Percentiles rank a stretch among this genome's conserved stretches.
These are phyloP conservation scores for Intellagama lesueurii DNA, from an alignment of 2,797 vertebrate genomes.

Conservation along the genomic window DNA sequence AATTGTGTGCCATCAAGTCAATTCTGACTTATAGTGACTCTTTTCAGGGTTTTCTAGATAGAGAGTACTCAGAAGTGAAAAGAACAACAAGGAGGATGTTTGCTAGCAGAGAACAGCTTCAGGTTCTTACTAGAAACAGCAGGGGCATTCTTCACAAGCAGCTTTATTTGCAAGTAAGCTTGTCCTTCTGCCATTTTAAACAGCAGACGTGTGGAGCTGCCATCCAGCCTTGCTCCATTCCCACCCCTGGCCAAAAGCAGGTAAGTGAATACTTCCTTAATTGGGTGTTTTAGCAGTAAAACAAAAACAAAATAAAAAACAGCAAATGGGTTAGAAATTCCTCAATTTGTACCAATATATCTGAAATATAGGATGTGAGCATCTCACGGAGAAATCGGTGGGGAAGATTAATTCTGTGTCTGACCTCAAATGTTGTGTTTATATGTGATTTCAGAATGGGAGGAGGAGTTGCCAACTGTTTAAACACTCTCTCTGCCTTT, in stretches of 20 bases:
- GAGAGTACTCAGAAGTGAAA: no score
- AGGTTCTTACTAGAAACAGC: slow-evolving; percentile 13
- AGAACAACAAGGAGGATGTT: neutral
- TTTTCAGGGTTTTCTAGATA: no score
- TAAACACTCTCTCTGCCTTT: neutral
- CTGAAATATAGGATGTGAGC: neutral
- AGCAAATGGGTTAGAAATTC: neutral
- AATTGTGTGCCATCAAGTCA: no score
- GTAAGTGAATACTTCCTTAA: neutral
- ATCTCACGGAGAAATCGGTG: neutral
- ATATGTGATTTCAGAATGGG: neutral
- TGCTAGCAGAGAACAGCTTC: slow-evolving; percentile 9
- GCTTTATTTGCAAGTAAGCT: neutral
- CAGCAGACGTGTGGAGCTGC: neutral
- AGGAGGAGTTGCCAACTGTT: neutral
- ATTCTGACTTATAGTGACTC: no score
- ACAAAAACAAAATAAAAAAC: neutral
- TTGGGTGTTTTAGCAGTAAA: neutral
- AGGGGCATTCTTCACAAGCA: slow-evolving; percentile 1
- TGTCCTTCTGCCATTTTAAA: neutral
- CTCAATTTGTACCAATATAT: neutral
- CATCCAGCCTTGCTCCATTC: neutral
- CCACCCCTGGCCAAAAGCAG: no score
- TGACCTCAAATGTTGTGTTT: neutral
- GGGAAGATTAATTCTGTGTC: neutral